These are phyloP conservation scores for Lateolabrax maculatus DNA, from an alignment of 2,797 vertebrate genomes.

Conservation along the genomic window DNA sequence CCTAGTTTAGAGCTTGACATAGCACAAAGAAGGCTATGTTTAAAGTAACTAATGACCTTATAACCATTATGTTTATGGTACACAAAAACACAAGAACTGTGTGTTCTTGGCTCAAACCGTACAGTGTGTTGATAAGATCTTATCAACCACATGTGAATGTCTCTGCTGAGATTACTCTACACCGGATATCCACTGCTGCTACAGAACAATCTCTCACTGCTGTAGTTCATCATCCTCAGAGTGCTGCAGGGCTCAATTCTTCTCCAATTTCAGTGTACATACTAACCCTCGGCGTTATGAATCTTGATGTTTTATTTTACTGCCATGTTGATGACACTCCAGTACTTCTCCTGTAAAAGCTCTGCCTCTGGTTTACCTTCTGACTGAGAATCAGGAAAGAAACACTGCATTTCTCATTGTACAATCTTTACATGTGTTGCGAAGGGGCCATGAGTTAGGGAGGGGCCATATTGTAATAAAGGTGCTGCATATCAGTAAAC, in stretches of 20 bases:
- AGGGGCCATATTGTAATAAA: too few species aligned
- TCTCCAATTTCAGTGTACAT: neutral
- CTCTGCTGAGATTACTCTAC: slow-evolving; percentile 17
- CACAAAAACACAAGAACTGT: neutral
- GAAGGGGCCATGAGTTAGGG: too few species aligned
- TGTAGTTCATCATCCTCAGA: slow-evolving; percentile 11
- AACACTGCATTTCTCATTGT: neutral
- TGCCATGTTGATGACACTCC: neutral
- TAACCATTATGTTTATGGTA: neutral
- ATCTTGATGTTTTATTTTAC: slow-evolving; percentile 6
- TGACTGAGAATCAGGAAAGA: neutral
- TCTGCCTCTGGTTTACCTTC: neutral
- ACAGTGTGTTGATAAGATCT: slow-evolving; percentile 23
- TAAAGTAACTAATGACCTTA: slow-evolving; percentile 1
- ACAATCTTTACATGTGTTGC: too few species aligned
- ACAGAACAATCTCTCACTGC: slow-evolving; percentile 1
- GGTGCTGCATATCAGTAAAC: too few species aligned
- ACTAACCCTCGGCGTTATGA: neutral
- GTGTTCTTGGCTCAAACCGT: slow-evolving; percentile 6
- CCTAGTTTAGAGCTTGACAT: neutral
- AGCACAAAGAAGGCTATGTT: neutral
- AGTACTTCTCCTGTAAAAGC: neutral
- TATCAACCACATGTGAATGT: slow-evolving; percentile 36
- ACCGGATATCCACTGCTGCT: slow-evolving; percentile 18
- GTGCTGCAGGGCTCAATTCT: slow-evolving; percentile 21